Conservation (phyloP, 2,888 invertebrate species). For the Oasisia sp. region DNA sequence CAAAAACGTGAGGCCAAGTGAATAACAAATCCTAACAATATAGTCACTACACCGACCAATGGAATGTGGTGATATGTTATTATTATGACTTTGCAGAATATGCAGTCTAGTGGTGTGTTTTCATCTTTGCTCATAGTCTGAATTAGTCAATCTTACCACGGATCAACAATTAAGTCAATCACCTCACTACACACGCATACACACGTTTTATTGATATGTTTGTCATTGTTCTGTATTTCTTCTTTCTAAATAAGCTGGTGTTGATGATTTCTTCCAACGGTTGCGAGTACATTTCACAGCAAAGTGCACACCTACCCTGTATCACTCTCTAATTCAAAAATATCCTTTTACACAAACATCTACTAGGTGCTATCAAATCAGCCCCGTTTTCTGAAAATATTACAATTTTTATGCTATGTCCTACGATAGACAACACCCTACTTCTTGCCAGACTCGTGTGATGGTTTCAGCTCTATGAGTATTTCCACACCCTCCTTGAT, state of each 20-base stretch:
- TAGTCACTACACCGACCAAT: not conserved
- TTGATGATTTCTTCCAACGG: slow-evolving; percentile 9
- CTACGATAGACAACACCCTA: not conserved
- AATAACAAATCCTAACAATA: not conserved
- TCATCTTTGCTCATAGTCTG: not conserved
- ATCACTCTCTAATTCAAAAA: not conserved
- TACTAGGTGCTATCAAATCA: not conserved
- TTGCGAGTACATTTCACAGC: not conserved
- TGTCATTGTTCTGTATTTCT: not conserved
- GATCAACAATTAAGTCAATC: not conserved
- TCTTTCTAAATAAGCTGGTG: not conserved
- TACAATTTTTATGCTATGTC: not conserved
- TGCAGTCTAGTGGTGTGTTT: not conserved
- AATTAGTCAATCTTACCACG: not conserved
- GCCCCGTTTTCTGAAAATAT: not conserved
- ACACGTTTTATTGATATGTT: not conserved
- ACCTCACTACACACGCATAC: not conserved
- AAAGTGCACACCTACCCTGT: not conserved
- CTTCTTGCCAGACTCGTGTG: not conserved
- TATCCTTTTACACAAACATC: not conserved
- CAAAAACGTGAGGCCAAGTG: not conserved
- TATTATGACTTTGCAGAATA: too few relatives aligned
- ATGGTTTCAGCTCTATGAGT: slow-evolving; percentile 24
- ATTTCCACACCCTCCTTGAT: slow-evolving; percentile 27
- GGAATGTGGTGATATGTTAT: not conserved